Conservation (phyloP, 2,797 vertebrate species). For the Epinephelus awoara region DNA sequence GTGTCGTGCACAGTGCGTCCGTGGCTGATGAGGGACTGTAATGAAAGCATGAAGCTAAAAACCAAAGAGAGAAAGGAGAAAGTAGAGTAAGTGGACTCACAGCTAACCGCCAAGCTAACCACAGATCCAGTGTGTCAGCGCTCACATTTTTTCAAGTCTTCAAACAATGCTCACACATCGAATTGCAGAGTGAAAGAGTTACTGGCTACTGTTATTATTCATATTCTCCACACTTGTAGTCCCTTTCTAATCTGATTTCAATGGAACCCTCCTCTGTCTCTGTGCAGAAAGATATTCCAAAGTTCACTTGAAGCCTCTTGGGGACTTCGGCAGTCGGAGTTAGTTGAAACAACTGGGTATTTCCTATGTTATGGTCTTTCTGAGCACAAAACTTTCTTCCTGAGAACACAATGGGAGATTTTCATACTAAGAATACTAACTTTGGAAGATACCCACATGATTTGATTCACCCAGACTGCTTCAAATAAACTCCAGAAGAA, state of each 20-base stretch:
- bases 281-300: neutral
- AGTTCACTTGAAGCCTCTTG: neutral
- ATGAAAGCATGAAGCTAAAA: slow-evolving; percentile 30
- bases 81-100: slow-evolving; percentile 27
- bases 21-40: slow-evolving; percentile 3
- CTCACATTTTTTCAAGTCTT: neutral
- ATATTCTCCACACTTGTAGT: neutral
- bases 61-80: slow-evolving; percentile 32
- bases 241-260: neutral
- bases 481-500: neutral
- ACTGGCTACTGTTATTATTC: neutral
- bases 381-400: neutral
- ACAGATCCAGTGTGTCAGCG: slow-evolving; percentile 17
- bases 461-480: neutral
- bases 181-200: neutral
- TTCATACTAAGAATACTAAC: neutral
- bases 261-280: neutral
- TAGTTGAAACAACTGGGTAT: neutral
- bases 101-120: slow-evolving; percentile 25
- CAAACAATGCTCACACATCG: neutral
- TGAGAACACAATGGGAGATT: neutral
- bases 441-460: neutral
- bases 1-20: neutral
- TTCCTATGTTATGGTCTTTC: neutral
- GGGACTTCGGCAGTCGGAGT: neutral